These are phyloP conservation scores for Pterostichus niger DNA, from an alignment of 2,888 invertebrate genomes.

Conservation along the genomic window DNA sequence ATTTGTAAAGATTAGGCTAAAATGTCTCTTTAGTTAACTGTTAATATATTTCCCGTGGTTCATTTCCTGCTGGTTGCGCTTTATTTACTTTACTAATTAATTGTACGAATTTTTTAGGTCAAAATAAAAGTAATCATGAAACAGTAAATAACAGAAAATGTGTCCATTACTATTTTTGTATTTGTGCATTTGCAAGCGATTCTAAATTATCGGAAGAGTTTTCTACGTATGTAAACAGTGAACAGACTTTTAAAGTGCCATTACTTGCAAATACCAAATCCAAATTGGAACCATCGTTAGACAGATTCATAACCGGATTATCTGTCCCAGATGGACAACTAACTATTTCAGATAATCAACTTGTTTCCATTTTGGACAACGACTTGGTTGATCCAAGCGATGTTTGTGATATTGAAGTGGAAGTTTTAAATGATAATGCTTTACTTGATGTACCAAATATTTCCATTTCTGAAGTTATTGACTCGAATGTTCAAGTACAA, in stretches of 20 bases:
- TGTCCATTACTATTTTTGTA: conserved; percentile 85
- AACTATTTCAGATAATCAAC: conserved; percentile 64
- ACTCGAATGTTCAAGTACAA: conserved; percentile 64
- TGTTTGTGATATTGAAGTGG: conserved; percentile 68
- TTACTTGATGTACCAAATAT: conserved; percentile 64
- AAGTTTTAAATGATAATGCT: conserved; percentile 66
- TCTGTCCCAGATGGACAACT: conserved; percentile 14
- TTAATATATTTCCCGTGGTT: too few relatives aligned
- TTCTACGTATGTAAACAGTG: conserved; percentile 79
- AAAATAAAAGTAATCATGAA: conserved; percentile 42
- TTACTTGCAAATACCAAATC: conserved; percentile 31
- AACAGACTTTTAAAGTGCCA: conserved; percentile 71
- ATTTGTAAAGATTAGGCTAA: too few relatives aligned
- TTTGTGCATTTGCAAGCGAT: conserved; percentile 85
- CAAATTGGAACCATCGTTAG: conserved; percentile 37
- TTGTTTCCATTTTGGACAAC: conserved; percentile 67
- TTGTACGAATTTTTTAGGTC: conserved; percentile 23
- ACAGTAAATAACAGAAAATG: conserved; percentile 76
- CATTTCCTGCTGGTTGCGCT: too few relatives aligned
- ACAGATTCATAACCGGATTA: conserved; percentile 30
- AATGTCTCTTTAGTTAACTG: too few relatives aligned
- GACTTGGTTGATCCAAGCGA: conserved; percentile 63
- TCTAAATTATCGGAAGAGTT: conserved; percentile 82
- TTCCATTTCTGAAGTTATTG: conserved; percentile 63
- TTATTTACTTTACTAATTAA: not conserved